These are phyloP conservation scores for Clavelina lepadiformis DNA, from an alignment of 23 tunicate genomes.

Conservation along the genomic window DNA sequence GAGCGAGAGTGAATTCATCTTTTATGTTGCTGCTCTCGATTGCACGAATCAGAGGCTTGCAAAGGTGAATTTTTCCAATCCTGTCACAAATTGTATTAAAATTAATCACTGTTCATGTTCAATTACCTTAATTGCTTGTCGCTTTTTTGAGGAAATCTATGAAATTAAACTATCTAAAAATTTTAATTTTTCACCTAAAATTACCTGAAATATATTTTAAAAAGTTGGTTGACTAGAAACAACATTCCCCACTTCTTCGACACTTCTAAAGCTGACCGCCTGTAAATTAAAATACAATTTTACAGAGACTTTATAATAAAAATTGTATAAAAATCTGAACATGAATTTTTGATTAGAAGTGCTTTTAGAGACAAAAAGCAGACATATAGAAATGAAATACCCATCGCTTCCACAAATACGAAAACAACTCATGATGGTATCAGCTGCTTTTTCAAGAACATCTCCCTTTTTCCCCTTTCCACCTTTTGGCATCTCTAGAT, in stretches of 20 bases:
- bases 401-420: slow-evolving; percentile 97
- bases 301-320: neutral
- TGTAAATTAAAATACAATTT: slow-evolving; percentile 14
- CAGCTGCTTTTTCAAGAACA: slow-evolving; percentile 89
- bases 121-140: neutral
- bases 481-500: slow-evolving; percentile 16
- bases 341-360: neutral
- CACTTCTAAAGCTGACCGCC: slow-evolving; percentile 75
- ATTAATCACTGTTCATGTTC: too few species aligned
- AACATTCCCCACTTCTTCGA: slow-evolving; percentile 99
- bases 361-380: neutral
- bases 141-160: neutral
- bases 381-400: slow-evolving; percentile 26
- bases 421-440: slow-evolving; percentile 97
- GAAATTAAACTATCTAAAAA: neutral
- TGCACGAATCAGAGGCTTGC: slow-evolving; percentile 92
- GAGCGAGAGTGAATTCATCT: slow-evolving; percentile 84
- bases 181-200: neutral
- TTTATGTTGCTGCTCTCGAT: slow-evolving; percentile 84
- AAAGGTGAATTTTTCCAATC: slow-evolving; percentile 85
- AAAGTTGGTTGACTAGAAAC: slow-evolving; percentile 91
- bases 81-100: too few species aligned
- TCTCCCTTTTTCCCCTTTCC: slow-evolving; percentile 67
- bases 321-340: neutral
- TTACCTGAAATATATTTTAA: slow-evolving; percentile 88